Conservation (phyloP, 2,113 vertebrate species). For the Actinemys pallida region DNA sequence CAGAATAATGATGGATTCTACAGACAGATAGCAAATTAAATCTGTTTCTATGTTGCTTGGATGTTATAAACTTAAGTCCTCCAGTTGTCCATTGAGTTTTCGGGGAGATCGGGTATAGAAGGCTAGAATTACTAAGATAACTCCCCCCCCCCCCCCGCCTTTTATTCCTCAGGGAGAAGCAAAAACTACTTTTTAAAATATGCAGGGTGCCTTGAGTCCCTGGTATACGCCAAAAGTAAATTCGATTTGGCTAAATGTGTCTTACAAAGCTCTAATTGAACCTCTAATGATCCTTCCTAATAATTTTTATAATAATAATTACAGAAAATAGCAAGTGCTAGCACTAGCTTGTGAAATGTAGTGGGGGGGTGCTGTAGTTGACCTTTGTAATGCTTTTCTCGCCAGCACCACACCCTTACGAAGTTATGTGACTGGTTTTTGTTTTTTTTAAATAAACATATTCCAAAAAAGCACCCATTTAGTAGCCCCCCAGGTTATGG, state of each 20-base stretch:
- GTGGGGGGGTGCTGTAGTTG: too few species aligned
- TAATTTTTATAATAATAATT: not conserved
- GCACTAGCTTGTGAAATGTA: not conserved
- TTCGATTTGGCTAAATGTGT: too few species aligned
- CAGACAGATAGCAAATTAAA: rapidly evolving
- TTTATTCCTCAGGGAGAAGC: not conserved
- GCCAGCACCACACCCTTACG: too few species aligned
- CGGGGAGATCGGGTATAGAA: not conserved
- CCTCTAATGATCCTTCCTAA: not conserved
- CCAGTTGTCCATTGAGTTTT: not conserved
- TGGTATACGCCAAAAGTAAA: not conserved
- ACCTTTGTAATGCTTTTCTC: not conserved
- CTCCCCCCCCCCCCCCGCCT: not conserved
- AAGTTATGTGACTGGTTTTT: too few species aligned
- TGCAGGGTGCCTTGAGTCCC: not conserved
- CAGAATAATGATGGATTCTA: not conserved
- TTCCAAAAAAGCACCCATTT: too few species aligned
- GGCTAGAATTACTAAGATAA: not conserved
- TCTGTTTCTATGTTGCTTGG: not conserved
- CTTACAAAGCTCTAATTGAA: not conserved
- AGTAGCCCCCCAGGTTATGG: too few species aligned
- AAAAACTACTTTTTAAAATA: not conserved
- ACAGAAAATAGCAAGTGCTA: not conserved
- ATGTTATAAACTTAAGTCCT: rapidly evolving
- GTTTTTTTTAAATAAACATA: too few species aligned